phyloP scores from a whole-genome alignment of 2,797 vertebrate species.

The Hydrolagus colliei region DNA sequence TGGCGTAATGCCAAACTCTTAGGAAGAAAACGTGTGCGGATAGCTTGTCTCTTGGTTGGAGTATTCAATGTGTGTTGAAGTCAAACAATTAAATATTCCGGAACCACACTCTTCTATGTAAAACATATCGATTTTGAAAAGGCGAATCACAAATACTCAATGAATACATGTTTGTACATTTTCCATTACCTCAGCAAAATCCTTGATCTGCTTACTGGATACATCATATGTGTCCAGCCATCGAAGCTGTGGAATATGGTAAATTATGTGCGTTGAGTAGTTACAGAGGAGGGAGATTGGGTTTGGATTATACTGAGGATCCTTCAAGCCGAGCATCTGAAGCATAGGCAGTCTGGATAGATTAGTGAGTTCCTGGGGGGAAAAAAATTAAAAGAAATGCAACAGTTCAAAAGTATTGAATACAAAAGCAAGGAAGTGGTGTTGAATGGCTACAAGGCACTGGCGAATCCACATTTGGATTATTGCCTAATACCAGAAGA shows the following conservation, averaged over 20 bases:
- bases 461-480: no score
- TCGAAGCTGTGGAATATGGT: constrained; percentile 73
- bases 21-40: neutral
- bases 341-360: constrained; percentile 59
- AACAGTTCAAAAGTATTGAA: neutral
- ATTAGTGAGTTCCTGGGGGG: constrained; percentile 69
- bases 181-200: constrained; percentile 66
- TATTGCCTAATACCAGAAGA: no score
- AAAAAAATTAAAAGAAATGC: constrained; percentile 6
- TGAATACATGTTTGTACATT: constrained; percentile 28
- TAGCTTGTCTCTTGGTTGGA: neutral
- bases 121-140: constrained; percentile 9
- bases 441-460: no score
- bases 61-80: no score
- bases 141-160: neutral
- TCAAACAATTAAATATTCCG: no score
- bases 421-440: no score
- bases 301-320: constrained; percentile 68
- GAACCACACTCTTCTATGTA: no score
- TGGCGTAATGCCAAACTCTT: neutral
- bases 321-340: constrained; percentile 67
- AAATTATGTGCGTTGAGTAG: constrained; percentile 75
- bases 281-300: constrained; percentile 77
- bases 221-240: constrained; percentile 71
- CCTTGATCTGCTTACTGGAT: constrained; percentile 66